Evolutionary conservation across 2,797 vertebrate species (phyloP), one percentile per base, ranked within the genome.

Genomic region (Onychomys arenicola): DNA sequence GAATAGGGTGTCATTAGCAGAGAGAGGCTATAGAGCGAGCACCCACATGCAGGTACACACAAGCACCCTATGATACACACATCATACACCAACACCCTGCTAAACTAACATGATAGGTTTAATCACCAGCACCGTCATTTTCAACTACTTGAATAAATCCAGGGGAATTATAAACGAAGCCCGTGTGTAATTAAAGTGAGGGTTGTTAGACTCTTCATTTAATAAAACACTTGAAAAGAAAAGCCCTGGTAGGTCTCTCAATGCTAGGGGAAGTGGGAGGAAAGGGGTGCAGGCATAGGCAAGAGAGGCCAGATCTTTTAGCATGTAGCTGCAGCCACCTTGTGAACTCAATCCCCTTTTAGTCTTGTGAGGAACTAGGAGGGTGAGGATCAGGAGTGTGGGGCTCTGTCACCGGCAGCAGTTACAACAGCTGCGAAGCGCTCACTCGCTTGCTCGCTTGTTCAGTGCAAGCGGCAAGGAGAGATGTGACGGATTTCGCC

Each of bases 401-500:
- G 98, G 98, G 98, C 98, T 98, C 78, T 97, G 97, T 98, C 98
- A 98, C 98, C 6, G 69, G 98, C 98, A 97, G 98, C 97, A 97
- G 98, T 97, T 97, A 77, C 98, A 95, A 97, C 98, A 98, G 98
- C 99, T 98, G 98, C 96, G 97, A 97, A 98, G 97, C 98, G 92
- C 97, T 97, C 98, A 1, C 98, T 98, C 98, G 93, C 97, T 97
- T 98, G 6, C 98, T 98, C 98, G 93, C 97, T 98, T n/a, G 1
- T 61, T 98, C 98, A 97, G 97, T 80, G 43, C 98, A 89, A 98
- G 73, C n/a, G 98, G 98, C 98, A 97, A 98, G 98, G 97, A 98
- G 97, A 98, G 97, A 98, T 82, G 97, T 97, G 98, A 98, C 97
- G 98, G 98, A 98, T 99, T 98, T 98, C 87, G 98, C 99, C 99